Base-by-base conservation (phyloP, 2,113 vertebrate genomes). In the Clarias macrocephalus region DNA sequence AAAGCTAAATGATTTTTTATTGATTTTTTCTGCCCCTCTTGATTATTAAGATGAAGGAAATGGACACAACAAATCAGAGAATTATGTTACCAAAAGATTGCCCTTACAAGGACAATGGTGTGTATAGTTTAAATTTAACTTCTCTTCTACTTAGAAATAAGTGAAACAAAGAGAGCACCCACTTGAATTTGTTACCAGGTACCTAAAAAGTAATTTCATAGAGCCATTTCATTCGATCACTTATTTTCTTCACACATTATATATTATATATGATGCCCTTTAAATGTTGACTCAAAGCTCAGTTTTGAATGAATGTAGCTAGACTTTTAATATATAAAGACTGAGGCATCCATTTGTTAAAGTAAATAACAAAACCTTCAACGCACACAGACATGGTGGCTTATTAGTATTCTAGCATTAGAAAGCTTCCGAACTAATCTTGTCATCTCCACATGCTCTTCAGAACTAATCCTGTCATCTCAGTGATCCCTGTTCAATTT, bases 401-500 rank as follows among this genome's bases (percentile, higher is more conserved):
- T 23, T 62, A 33, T 81, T 30, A 37, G 57, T 60, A 28, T 79
- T 79, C 76, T 18, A 3, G 52, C 23, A 56, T 28, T 56, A 56
- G 52, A 56, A 13, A 79, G 23, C 21, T 54, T 76, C 73, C 25
- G 23, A 76, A 30, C 54, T 80, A 80, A 80, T 80, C 77, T 28
- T 80, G 54, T 59, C 77, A 80, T 30, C 28, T 57, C 77, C 15
- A 80, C 28, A 57, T 59, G 54, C 54, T 80, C 57, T 60, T 81
- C 79, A 60, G 79, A 37, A 60, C 28, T 60, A 60, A 81, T 60
- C 79, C 79, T 81, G 79, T 81, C 79, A 81, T 60, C 28, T 60
- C 57, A 81, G 16, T 76, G 73, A 76, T 76, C 19, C 37, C 42
- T 76, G 73, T 60, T 60, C 12, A 81, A 81, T 81, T 60, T 81